Conservation (phyloP, 2,797 vertebrate species). For the Rhinoraja longicauda region DNA sequence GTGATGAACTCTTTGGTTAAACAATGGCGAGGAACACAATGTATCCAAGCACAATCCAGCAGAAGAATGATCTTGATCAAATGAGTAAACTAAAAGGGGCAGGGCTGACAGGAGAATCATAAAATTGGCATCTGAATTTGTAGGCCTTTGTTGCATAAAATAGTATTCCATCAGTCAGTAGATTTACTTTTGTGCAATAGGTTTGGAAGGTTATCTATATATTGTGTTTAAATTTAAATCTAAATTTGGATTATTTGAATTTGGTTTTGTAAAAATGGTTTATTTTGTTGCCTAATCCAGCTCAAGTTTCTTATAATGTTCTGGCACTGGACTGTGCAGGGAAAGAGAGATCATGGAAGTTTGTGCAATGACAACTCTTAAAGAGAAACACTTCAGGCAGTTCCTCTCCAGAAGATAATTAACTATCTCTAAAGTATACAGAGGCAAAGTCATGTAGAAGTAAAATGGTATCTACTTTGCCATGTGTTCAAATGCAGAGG, state of each 20-base stretch:
- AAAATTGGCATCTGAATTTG: neutral
- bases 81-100: no score
- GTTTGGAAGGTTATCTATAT: neutral
- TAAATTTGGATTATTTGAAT: neutral
- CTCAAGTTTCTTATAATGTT: neutral
- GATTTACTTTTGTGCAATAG: neutral
- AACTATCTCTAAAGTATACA: neutral
- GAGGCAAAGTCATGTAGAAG: neutral
- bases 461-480: neutral
- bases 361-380: neutral
- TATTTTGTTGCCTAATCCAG: neutral
- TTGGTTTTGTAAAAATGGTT: neutral
- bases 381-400: neutral
- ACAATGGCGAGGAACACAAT: no score
- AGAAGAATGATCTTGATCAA: no score
- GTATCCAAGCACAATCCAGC: no score
- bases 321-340: neutral
- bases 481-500: neutral
- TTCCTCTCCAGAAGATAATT: neutral
- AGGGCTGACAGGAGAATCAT: neutral
- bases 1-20: no score
- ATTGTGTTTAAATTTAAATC: neutral
- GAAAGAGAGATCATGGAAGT: neutral
- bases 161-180: neutral
- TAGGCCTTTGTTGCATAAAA: neutral